Evolutionary conservation across 2,888 invertebrate genomes (phyloP), one percentile per base, ranked within the genome.

Genomic region (Pherbina coryleti): DNA sequence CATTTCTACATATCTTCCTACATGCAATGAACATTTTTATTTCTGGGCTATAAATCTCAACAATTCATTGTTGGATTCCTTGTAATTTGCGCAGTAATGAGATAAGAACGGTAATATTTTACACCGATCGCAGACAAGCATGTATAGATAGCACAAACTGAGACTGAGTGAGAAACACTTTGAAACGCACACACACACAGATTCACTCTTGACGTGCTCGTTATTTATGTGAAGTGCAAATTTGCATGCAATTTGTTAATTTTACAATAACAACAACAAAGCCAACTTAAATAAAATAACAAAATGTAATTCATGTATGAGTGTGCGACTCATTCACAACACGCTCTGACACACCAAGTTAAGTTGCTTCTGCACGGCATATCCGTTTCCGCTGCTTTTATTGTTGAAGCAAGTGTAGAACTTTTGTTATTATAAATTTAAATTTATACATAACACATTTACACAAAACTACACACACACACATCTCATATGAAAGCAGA

Each of bases 241-340:
- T 69, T 69, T 69, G 25, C 51, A 69, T 49, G 51, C 14, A 69
- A 51, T 69, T 69, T 69, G 19, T 51, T 17, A 51, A 69, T 69
- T 69, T 69, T 19, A 51, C 19, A 66, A 51, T 22, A 51, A 25
- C 11, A 51, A 53, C 64, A 4, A 34, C 31, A 31, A 62, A 17
- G 17, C 7, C 5, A 14, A 62, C 31, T 17, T 17, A 31, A 28
- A 9, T 28, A 28, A 19, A 60, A 25, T 11, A 60, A 60, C 57
- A 60, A 67, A 37, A 22, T 37, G 11, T 44, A 44, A 44, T 11
- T 11, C 44, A 44, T 14, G 44, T 11, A 14, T 14, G 14, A 44
- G 44, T 44, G 44, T 44, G 11, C 2, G 44, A 11, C 0, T 3
- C 44, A 44, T 7, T 11, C 14, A 44, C 44, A 44, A 14, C 37